These are phyloP conservation scores for Graptemys geographica DNA, from an alignment of 2,797 vertebrate genomes.

Conservation along the genomic window DNA sequence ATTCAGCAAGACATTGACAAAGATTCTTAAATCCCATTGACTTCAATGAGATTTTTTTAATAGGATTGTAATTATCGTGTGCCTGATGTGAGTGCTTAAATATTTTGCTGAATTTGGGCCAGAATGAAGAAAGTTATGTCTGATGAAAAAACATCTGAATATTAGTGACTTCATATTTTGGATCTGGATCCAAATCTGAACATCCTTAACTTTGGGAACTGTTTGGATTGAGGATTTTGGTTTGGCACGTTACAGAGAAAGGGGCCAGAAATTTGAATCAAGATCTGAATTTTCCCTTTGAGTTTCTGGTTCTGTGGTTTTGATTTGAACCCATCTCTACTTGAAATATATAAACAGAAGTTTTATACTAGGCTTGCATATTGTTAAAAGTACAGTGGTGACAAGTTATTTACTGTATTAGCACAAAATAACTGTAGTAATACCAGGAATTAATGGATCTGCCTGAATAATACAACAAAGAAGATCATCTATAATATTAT, in stretches of 20 bases:
- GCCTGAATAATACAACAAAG: background rate
- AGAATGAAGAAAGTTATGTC: background rate
- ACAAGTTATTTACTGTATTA: background rate
- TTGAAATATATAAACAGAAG: background rate
- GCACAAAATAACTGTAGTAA: background rate
- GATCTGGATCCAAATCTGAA: background rate
- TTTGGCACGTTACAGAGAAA: background rate
- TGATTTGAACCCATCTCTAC: background rate
- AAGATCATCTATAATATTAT: background rate
- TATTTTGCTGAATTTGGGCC: background rate
- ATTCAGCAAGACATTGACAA: background rate
- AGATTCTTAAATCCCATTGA: background rate
- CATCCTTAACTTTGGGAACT: background rate
- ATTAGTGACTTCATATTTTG: accelerated
- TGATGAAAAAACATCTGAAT: background rate
- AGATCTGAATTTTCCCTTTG: background rate
- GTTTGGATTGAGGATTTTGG: background rate
- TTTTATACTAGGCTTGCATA: accelerated
- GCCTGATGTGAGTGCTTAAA: background rate
- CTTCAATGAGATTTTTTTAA: background rate
- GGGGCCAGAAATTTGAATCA: accelerated
- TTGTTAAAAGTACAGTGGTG: background rate
- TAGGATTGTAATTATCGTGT: background rate
- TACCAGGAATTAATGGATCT: background rate
- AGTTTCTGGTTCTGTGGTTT: background rate